Evolutionary conservation across 2,888 invertebrate species (phyloP).

Genomic region (Malacosoma neustria): DNA sequence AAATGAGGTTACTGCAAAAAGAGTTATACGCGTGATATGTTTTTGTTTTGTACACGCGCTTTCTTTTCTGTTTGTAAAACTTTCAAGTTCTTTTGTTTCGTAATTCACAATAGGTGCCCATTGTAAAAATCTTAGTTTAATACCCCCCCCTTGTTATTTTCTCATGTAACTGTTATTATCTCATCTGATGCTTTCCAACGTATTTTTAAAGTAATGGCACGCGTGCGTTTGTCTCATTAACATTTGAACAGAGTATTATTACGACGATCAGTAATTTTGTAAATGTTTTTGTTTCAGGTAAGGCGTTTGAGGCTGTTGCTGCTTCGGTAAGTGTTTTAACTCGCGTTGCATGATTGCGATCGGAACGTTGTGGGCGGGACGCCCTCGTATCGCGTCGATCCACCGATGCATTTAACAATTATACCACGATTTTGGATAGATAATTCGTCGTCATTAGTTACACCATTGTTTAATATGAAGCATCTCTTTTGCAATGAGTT

Average conservation of each 20-base stretch:
- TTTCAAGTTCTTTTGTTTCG: constrained; percentile 63
- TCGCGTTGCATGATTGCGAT: constrained; percentile 18
- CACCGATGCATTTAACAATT: constrained; percentile 7
- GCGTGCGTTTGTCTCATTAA: constrained; percentile 37
- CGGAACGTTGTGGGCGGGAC: constrained; percentile 23
- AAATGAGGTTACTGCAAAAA: constrained; percentile 20
- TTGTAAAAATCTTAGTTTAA: constrained; percentile 53
- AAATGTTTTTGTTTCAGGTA: constrained; percentile 58
- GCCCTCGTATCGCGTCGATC: constrained; percentile 12
- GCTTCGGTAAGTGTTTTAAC: constrained; percentile 34
- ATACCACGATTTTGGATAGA: constrained; percentile 53
- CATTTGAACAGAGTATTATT: constrained; percentile 31
- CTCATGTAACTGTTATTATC: constrained; percentile 48
- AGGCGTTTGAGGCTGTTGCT: constrained; percentile 23
- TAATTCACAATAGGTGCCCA: constrained; percentile 47
- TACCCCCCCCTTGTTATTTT: constrained; percentile 36
- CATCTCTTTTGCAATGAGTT: constrained; percentile 62
- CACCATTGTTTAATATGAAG: constrained; percentile 69
- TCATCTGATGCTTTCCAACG: constrained; percentile 39
- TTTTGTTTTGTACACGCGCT: constrained; percentile 39
- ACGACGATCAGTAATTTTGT: constrained; percentile 5
- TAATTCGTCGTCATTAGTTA: constrained; percentile 63
- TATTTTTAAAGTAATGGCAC: constrained; percentile 14
- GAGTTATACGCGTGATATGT: constrained; percentile 32
- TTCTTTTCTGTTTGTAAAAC: constrained; percentile 46